A percentile compares a stretch with the other conserved stretches of the same genome.
These are phyloP conservation scores for Pterocles orientalis DNA, from an alignment of 2,113 vertebrate species.

Conservation along the genomic window DNA sequence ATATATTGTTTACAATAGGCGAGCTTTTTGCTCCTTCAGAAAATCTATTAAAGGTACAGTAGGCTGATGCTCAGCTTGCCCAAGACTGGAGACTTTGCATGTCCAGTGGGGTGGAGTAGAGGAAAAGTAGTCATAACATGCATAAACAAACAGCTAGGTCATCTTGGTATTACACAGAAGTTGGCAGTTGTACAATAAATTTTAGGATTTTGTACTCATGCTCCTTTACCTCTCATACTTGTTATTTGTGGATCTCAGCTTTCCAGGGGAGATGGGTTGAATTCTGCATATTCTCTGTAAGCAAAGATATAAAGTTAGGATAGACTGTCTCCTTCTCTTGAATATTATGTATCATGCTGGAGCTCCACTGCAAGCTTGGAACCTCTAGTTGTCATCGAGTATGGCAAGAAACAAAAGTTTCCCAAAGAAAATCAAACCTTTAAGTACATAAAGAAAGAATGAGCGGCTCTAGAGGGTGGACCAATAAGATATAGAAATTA, in stretches of 20 bases:
- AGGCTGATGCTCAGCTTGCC: neutral
- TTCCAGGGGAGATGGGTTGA: neutral
- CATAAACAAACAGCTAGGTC: neutral
- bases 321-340: neutral
- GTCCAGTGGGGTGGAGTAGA: accelerated
- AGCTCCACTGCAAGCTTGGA: neutral
- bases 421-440: neutral
- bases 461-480: neutral
- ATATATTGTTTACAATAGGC: slow-evolving; percentile 55
- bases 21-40: slow-evolving; percentile 62
- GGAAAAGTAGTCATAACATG: neutral
- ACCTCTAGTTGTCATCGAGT: neutral
- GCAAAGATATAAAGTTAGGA: neutral
- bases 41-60: slow-evolving; percentile 55
- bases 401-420: neutral
- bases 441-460: neutral
- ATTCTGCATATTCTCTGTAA: neutral
- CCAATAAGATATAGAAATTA: neutral
- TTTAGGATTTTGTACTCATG: neutral
- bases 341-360: neutral
- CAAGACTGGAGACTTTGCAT: neutral
- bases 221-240: neutral
- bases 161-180: neutral
- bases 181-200: neutral
- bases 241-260: neutral